A percentile compares a stretch with the other conserved stretches of the same genome.
These are phyloP conservation scores for Chrysolina americana DNA, from an alignment of 2,888 invertebrate species.

Conservation along the genomic window DNA sequence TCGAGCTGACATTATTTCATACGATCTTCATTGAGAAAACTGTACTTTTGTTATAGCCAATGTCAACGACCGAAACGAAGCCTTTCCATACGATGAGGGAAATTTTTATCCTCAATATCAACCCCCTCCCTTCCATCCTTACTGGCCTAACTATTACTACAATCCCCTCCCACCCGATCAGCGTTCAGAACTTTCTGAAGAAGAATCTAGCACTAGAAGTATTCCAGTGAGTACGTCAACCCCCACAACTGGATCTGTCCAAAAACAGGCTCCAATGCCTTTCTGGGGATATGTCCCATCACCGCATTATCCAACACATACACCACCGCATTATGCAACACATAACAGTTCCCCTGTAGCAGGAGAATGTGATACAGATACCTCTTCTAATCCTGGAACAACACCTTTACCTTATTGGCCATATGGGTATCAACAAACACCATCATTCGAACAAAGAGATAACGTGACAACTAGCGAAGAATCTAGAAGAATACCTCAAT, in stretches of 20 bases:
- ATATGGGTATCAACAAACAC: slow-evolving; percentile 33
- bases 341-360: not conserved
- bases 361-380: not conserved
- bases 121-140: slow-evolving; percentile 60
- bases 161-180: slow-evolving; percentile 30
- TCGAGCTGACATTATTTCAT: not conserved
- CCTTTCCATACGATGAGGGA: slow-evolving; percentile 60
- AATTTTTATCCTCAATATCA: slow-evolving; percentile 61
- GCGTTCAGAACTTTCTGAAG: slow-evolving; percentile 15
- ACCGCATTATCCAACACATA: slow-evolving; percentile 41
- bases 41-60: slow-evolving; percentile 66
- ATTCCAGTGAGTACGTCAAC: not conserved
- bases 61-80: slow-evolving; percentile 63
- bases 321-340: slow-evolving; percentile 42
- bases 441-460: slow-evolving; percentile 36
- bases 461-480: slow-evolving; percentile 44
- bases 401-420: slow-evolving; percentile 42
- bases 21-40: not conserved
- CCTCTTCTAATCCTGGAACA: slow-evolving; percentile 40
- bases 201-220: not conserved
- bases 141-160: slow-evolving; percentile 52
- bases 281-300: slow-evolving; percentile 55
- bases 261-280: slow-evolving; percentile 10
- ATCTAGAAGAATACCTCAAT: slow-evolving; percentile 47
- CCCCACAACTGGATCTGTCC: not conserved